Evolutionary conservation across 2,888 invertebrate genomes (phyloP).

Genomic region (Drosophila basisetae): DNA sequence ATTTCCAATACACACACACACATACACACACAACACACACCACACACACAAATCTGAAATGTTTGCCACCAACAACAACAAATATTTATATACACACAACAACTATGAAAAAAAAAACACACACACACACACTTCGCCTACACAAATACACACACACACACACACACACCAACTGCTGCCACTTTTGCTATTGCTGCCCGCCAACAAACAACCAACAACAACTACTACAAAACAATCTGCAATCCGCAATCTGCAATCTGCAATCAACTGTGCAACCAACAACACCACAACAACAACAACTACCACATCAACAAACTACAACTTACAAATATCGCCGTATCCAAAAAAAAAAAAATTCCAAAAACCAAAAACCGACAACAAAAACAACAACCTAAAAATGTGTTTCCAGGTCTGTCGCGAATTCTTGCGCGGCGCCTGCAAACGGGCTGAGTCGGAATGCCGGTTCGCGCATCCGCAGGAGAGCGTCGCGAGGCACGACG

Average conservation of each 20-base stretch:
- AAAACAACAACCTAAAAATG: slow-evolving; percentile 48
- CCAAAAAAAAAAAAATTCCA: slow-evolving; percentile 39
- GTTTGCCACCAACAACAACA: slow-evolving; percentile 41
- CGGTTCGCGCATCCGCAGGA: slow-evolving; percentile 99
- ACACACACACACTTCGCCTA: slow-evolving; percentile 52
- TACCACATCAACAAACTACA: slow-evolving; percentile 46
- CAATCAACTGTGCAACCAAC: slow-evolving; percentile 70
- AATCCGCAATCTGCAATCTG: slow-evolving; percentile 69
- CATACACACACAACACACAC: slow-evolving; percentile 42
- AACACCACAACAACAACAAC: slow-evolving; percentile 53
- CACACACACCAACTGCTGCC: slow-evolving; percentile 77
- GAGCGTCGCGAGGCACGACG: slow-evolving; percentile 97
- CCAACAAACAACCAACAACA: slow-evolving; percentile 58
- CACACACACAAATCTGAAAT: slow-evolving; percentile 53
- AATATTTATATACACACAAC: slow-evolving; percentile 31
- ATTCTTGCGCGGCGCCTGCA: slow-evolving; percentile 99
- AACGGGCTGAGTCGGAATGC: slow-evolving; percentile 98
- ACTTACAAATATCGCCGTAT: slow-evolving; percentile 51
- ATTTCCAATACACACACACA: slow-evolving; percentile 72
- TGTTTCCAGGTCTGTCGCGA: slow-evolving; percentile 96
- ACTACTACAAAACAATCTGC: slow-evolving; percentile 55
- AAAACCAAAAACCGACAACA: slow-evolving; percentile 35
- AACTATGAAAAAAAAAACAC: slow-evolving; percentile 30
- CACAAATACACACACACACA: slow-evolving; percentile 43
- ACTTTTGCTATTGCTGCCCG: slow-evolving; percentile 82